These are phyloP conservation scores for Caerostris extrusa DNA, from an alignment of 1,140 invertebrate genomes.

Conservation along the genomic window DNA sequence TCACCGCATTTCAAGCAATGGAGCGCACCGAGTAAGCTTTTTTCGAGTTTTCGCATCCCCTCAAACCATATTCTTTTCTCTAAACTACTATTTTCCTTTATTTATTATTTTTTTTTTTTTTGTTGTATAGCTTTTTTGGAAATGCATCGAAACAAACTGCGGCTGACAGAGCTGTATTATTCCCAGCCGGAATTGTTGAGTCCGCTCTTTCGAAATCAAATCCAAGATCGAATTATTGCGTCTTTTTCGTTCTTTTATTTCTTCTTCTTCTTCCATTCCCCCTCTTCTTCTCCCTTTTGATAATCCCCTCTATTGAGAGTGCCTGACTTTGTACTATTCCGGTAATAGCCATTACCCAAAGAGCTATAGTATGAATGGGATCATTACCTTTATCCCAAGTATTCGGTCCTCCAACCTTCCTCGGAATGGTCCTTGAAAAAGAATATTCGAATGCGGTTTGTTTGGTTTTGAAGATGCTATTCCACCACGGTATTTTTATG, in stretches of 20 bases:
- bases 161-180: conserved; percentile 70
- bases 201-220: conserved; percentile 67
- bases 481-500: conserved; percentile 23
- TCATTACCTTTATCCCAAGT: too few species aligned
- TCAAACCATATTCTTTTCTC: conserved; percentile 61
- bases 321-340: conserved; percentile 38
- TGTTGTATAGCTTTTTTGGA: conserved; percentile 1
- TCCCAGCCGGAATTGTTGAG: conserved; percentile 62
- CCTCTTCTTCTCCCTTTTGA: conserved; percentile 53
- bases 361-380: conserved; percentile 25
- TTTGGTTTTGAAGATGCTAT: conserved; percentile 32
- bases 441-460: conserved; percentile 35
- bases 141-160: conserved; percentile 64
- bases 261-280: conserved; percentile 23
- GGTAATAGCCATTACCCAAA: conserved; percentile 65
- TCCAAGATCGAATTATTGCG: conserved; percentile 69
- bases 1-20: conserved; percentile 4
- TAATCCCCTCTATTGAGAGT: conserved; percentile 51
- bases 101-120: too few species aligned
- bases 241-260: conserved; percentile 49
- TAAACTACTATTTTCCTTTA: conserved; percentile 50
- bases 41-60: conserved; percentile 43
- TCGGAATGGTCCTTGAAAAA: conserved; percentile 34
- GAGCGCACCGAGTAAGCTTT: conserved; percentile 36
- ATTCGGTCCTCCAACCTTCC: conserved; percentile 24